Percentiles rank a stretch among this genome's conserved stretches.
Conservation (phyloP, 2,888 invertebrate genomes). For the Ariolimax columbianus region DNA sequence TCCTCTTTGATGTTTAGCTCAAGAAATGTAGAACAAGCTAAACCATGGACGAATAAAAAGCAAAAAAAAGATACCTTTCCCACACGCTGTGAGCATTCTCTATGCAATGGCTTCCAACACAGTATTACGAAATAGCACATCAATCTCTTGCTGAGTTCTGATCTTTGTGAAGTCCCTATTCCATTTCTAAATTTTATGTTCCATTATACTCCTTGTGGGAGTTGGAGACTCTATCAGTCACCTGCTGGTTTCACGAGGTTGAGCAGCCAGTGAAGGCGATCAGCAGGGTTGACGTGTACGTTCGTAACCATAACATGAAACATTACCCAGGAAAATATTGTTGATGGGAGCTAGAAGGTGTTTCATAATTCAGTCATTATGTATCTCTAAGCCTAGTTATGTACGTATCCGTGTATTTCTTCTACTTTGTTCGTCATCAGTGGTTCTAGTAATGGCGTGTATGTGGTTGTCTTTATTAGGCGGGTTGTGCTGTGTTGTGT, state of each 20-base stretch:
- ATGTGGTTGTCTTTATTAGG: no score
- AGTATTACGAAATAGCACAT: neutral
- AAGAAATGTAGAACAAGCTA: no score
- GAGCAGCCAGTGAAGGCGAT: neutral
- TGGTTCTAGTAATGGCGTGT: no score
- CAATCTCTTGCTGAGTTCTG: neutral
- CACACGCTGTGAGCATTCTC: no score
- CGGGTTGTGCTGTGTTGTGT: no score
- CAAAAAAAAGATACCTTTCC: no score
- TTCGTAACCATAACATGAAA: neutral
- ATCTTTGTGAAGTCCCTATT: neutral
- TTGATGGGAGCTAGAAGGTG: neutral
- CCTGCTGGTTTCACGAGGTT: neutral
- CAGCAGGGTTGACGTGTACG: neutral
- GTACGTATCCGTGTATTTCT: no score
- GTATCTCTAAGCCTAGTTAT: no score
- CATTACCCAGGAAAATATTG: neutral
- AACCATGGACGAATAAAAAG: no score
- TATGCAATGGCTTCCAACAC: no score
- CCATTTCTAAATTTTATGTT: neutral
- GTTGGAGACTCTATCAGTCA: slow-evolving; percentile 13
- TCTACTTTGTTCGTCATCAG: no score
- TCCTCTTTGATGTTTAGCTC: no score
- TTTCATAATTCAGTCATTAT: neutral
- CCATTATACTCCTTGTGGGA: neutral